Evolutionary conservation across 1,140 invertebrate species (phyloP), one percentile per base, ranked within the genome.

Genomic region (Cephus cinctus): DNA sequence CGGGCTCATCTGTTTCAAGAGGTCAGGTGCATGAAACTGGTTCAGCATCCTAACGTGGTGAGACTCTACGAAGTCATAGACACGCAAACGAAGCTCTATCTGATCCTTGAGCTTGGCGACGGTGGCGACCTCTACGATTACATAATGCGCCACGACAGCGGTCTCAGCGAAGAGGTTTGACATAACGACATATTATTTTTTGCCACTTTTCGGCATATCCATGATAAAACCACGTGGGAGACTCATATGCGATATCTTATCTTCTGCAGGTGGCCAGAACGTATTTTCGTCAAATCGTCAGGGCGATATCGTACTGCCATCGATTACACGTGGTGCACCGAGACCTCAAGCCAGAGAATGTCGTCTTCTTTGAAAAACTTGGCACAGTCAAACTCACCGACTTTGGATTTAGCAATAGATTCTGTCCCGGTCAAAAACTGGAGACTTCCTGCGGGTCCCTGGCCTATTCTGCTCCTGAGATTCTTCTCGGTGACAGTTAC

Each of bases 51-150:
- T 23, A 96, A 99, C 79, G 96, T 99, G 16, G 96, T 99, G 11
- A 81, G 96, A 38, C 78, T 99, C 5, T 99, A 99, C 75, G 96
- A 99, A 82, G 94, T 98, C 35, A 99, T 99, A 66, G 98, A 99
- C 77, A 99, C 97, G 14, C 91, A 93, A 65, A 94, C 92, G 45
- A 96, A 96, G 78, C 78, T 96, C 49, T 96, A 95, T 77, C 81
- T 98, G 63, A 97, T 99, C 65, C 79, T 99, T 61, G 96, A 99
- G 81, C 78, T 98, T 50, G 96, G 94, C n/a, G 96, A 99, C 81
- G 97, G 95, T 23, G 94, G 96, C 18, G 97, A 99, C 81, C 86
- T 99, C 61, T 99, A 98, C 76, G 96, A 99, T 80, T 98, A 98
- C 72, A 99, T 99, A 64, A 96, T 98, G 90, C 88, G 89, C 72